Evolutionary conservation across 2,888 invertebrate species (phyloP), one percentile per base, ranked within the genome.

Genomic region (Xestia xanthographa): DNA sequence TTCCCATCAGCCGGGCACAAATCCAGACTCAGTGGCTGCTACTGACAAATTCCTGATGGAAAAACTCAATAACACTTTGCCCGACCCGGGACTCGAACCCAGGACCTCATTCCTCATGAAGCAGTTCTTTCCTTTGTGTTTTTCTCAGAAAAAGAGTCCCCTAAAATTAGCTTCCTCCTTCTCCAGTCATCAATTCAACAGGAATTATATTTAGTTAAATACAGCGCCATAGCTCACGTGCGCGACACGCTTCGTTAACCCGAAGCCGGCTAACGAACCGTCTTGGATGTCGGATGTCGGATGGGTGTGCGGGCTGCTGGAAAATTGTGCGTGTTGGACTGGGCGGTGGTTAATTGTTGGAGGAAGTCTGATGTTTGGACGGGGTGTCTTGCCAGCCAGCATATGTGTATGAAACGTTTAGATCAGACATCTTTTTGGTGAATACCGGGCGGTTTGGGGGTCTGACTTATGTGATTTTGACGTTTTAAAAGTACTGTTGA

Each of bases 231-330:
- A 77, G 72, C 79, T 86, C 87, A 87, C 87, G 87, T 86, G 67
- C 78, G 12, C 6, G 17, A n/a, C 38, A 76, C 80, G 87, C 79
- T 87, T 87, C 84, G 87, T 84, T 87, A 85, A 26, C 6, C 60
- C n/a, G 34, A 65, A 34, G 34, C 34, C 71, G 80, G 41, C 53
- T 85, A 87, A 87, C 87, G 87, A 87, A 87, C 84, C 82, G 75
- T 73, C 65, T 84, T 60, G 50, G 68, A 66, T 53, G 74, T 50
- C 48, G 48, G 71, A 66, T 48, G 75, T 50, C 38, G 69, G 73
- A 71, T 70, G 80, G 80, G 70, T 72, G 69, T 84, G 62, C 62
- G 26, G 29, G 26, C 1, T 77, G 41, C n/a, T 78, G 78, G 78
- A 83, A 77, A 63, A 74, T 77, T 77, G 66, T 45, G 80, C 73